Conservation (phyloP, 1,140 invertebrate species). For the Apis cerana region DNA sequence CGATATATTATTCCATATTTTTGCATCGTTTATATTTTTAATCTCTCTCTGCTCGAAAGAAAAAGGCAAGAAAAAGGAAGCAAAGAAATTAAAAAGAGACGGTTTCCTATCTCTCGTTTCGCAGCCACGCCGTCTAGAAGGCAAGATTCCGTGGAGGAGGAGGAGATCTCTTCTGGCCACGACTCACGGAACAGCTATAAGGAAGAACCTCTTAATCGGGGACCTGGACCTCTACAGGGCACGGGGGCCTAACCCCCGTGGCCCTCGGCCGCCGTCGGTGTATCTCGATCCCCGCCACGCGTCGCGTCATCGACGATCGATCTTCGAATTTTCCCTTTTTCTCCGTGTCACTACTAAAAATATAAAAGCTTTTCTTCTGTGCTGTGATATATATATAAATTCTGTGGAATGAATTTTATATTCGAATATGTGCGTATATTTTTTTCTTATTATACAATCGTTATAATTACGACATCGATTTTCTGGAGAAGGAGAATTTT, state of each 20-base stretch:
- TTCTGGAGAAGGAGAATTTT: too few relatives aligned
- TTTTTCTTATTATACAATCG: too few relatives aligned
- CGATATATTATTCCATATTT: too few relatives aligned
- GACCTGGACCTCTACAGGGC: conserved; percentile 73
- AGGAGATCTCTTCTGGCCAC: conserved; percentile 42
- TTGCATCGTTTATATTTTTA: too few relatives aligned
- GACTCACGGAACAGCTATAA: conserved; percentile 62
- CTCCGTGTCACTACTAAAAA: too few relatives aligned
- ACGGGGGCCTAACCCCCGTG: conserved; percentile 69
- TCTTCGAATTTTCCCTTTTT: too few relatives aligned
- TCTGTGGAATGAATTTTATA: too few relatives aligned
- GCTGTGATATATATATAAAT: too few relatives aligned
- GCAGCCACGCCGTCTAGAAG: conserved; percentile 72
- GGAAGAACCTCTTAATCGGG: conserved; percentile 75
- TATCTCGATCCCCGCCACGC: conserved; percentile 66
- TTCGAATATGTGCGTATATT: too few relatives aligned
- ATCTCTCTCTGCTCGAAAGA: too few relatives aligned
- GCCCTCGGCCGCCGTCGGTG: conserved; percentile 52
- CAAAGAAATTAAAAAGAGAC: not conserved
- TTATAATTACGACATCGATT: too few relatives aligned
- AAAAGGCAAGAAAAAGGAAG: too few relatives aligned
- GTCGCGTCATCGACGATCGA: conserved; percentile 51
- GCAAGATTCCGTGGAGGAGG: not conserved
- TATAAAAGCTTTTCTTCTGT: not conserved
- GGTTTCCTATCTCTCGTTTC: conserved; percentile 56